phyloP scores from a whole-genome alignment of 2,797 vertebrate genomes.

The Coluber constrictor region DNA sequence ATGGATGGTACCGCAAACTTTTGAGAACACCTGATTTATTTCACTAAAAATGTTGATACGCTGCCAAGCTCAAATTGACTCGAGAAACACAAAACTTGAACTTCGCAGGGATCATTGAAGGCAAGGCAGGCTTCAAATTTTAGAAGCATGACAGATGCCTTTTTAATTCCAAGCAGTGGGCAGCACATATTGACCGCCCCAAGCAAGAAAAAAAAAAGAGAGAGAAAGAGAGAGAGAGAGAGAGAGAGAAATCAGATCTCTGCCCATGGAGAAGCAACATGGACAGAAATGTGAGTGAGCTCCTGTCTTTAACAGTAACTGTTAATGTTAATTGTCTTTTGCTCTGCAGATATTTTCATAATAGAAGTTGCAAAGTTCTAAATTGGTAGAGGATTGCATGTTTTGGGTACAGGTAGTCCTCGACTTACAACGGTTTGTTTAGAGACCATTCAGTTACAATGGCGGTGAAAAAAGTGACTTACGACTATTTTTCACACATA shows the following conservation, averaged over 20 bases:
- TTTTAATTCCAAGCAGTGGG: constrained; percentile 13
- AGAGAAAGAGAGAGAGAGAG: background rate
- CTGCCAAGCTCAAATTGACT: background rate
- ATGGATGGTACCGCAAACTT: background rate
- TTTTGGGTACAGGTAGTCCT: background rate
- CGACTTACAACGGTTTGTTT: background rate
- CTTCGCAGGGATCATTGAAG: background rate
- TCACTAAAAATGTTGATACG: background rate
- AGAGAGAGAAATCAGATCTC: background rate
- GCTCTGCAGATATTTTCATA: background rate
- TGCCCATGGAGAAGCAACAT: constrained; percentile 8
- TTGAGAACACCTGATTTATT: background rate
- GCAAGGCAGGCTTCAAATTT: background rate
- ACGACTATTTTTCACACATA: background rate
- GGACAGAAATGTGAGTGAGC: background rate
- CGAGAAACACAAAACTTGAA: background rate
- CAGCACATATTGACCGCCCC: constrained; percentile 6
- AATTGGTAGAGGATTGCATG: background rate
- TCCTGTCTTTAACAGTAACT: background rate
- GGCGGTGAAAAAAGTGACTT: background rate
- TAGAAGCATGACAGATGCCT: constrained; percentile 15
- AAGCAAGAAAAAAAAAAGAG: background rate
- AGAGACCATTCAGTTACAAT: background rate
- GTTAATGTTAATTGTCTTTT: background rate
- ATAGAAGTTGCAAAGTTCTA: background rate